Evolutionary conservation across 1,140 invertebrate genomes (phyloP).

Genomic region (Ridgeia piscesae): DNA sequence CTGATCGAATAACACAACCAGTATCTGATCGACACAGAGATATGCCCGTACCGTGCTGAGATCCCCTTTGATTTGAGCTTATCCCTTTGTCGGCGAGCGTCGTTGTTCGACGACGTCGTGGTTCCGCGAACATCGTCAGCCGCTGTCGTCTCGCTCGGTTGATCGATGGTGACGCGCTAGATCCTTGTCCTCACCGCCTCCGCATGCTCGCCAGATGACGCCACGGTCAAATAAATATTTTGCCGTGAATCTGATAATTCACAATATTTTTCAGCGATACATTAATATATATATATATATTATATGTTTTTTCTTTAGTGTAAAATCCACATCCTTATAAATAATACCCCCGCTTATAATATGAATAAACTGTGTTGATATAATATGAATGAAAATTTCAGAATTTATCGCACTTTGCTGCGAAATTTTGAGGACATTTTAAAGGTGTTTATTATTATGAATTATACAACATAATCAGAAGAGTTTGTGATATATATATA

Average conservation of each 20-base stretch:
- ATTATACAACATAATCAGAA: no score
- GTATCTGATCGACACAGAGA: neutral
- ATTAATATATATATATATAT: neutral
- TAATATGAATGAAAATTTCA: no score
- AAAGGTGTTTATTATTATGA: no score
- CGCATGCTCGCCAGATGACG: neutral
- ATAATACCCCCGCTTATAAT: no score
- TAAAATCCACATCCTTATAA: no score
- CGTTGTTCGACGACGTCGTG: neutral
- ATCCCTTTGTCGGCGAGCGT: conserved; percentile 3
- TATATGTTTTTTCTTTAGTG: neutral
- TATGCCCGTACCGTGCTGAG: neutral
- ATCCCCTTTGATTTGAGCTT: neutral
- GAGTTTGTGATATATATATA: no score
- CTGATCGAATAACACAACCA: neutral
- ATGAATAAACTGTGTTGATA: no score
- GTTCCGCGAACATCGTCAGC: neutral
- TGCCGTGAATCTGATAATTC: neutral
- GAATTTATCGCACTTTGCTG: no score
- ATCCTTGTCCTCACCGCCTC: neutral
- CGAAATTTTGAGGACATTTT: no score
- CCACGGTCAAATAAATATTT: neutral
- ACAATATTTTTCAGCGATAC: neutral
- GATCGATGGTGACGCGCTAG: neutral
- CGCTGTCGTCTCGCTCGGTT: neutral